Percentiles rank a stretch among this genome's conserved stretches.
Conservation (phyloP, 2,888 invertebrate species). For the Heliconius ethilla region DNA sequence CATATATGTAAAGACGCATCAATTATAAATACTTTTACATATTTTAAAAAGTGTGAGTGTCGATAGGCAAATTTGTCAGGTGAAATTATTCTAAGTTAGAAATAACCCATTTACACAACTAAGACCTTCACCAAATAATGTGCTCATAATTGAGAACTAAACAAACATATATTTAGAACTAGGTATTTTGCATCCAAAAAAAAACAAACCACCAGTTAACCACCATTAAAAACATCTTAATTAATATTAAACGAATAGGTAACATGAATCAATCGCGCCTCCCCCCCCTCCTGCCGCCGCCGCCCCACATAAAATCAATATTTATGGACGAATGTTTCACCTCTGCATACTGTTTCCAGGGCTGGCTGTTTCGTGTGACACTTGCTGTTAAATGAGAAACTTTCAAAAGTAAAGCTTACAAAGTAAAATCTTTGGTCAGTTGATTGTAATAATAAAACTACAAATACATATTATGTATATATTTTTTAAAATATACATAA, state of each 20-base stretch:
- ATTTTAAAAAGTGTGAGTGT: not conserved
- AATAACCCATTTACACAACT: not conserved
- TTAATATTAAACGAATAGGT: slow-evolving; percentile 7
- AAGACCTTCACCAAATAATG: not conserved
- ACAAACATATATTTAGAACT: too few relatives aligned
- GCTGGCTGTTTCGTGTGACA: slow-evolving; percentile 18
- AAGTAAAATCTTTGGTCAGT: not conserved
- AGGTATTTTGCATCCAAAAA: not conserved
- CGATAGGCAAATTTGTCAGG: not conserved
- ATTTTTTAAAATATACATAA: too few relatives aligned
- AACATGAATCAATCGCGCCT: slow-evolving; percentile 45
- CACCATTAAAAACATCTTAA: not conserved
- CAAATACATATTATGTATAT: too few relatives aligned
- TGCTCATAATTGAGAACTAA: too few relatives aligned
- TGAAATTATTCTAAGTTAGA: not conserved
- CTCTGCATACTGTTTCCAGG: slow-evolving; percentile 54
- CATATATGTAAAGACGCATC: too few relatives aligned
- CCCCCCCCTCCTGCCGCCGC: slow-evolving; percentile 56
- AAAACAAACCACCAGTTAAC: not conserved
- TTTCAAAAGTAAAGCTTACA: not conserved
- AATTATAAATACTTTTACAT: too few relatives aligned
- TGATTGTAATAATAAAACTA: not conserved
- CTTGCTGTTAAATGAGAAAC: not conserved
- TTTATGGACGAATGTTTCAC: slow-evolving; percentile 75
- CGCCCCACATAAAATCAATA: slow-evolving; percentile 73